Percentiles rank a stretch among this genome's conserved stretches.
phyloP scores from a whole-genome alignment of 2,797 vertebrate genomes.

The Tapirus indicus region DNA sequence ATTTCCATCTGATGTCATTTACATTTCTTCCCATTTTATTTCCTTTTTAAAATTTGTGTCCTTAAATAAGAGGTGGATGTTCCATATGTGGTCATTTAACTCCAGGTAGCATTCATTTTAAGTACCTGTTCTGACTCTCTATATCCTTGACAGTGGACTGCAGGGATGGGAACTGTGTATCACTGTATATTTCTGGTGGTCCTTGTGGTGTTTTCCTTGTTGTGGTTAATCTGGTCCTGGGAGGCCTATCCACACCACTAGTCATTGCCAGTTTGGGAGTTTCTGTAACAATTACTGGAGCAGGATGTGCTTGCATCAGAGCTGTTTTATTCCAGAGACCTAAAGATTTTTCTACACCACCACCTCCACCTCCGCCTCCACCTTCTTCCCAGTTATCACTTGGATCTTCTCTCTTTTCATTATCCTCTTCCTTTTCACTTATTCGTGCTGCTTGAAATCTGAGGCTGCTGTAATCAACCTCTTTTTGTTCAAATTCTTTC shows the following conservation, averaged over 20 bases:
- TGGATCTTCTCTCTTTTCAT: constrained; percentile 96
- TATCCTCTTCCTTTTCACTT: constrained; percentile 97
- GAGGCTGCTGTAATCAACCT: no score
- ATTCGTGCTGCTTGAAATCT: no score
- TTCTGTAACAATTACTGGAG: constrained; percentile 91
- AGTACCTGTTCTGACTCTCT: constrained; percentile 93
- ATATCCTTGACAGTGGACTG: constrained; percentile 96
- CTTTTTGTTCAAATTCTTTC: background rate
- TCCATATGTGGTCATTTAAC: constrained; percentile 76
- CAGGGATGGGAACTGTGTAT: constrained; percentile 97
- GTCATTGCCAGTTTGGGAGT: constrained; percentile 92
- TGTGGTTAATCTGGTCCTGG: constrained; percentile 93
- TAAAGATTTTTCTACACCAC: constrained; percentile 92
- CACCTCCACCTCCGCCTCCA: constrained; percentile 83
- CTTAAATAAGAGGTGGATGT: constrained; percentile 77
- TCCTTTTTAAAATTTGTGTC: constrained; percentile 59
- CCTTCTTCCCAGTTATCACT: constrained; percentile 95
- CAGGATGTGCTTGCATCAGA: constrained; percentile 87
- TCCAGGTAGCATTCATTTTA: constrained; percentile 80
- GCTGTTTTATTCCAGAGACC: constrained; percentile 98
- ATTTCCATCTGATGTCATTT: constrained; percentile 73
- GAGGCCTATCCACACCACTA: constrained; percentile 96
- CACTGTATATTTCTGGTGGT: constrained; percentile 97
- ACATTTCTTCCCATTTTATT: constrained; percentile 75
- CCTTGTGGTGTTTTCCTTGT: constrained; percentile 92